Conservation (phyloP, 2,113 vertebrate species). For the Laticauda laticaudata region DNA sequence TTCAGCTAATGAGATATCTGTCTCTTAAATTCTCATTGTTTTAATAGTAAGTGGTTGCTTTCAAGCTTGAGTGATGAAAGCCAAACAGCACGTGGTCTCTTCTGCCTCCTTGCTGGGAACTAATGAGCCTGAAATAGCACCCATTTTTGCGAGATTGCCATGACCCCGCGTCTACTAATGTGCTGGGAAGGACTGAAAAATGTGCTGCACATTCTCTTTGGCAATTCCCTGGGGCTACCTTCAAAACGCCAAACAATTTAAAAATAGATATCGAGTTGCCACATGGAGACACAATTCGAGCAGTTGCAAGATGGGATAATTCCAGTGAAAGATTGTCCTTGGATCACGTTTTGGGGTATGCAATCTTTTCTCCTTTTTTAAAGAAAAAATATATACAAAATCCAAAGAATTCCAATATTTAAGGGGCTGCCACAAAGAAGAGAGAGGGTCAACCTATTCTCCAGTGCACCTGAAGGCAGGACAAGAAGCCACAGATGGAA, state of each 20-base stretch:
- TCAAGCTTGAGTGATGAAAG: slow-evolving; percentile 86
- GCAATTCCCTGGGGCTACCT: slow-evolving; percentile 63
- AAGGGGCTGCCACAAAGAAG: too few species aligned
- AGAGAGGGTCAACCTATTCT: too few species aligned
- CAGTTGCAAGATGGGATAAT: slow-evolving; percentile 56
- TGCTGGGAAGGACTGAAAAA: slow-evolving; percentile 74
- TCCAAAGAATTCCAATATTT: not conserved
- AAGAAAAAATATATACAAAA: not conserved
- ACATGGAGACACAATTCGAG: slow-evolving; percentile 61
- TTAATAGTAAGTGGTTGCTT: slow-evolving; percentile 80
- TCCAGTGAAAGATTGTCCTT: slow-evolving; percentile 61
- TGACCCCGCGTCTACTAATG: slow-evolving; percentile 79
- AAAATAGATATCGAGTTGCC: slow-evolving; percentile 75
- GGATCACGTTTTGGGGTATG: slow-evolving; percentile 19
- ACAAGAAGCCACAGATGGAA: too few species aligned
- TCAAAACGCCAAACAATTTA: slow-evolving; percentile 74
- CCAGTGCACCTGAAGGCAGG: too few species aligned
- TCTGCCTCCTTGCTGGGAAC: slow-evolving; percentile 78
- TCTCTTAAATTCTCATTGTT: slow-evolving; percentile 84
- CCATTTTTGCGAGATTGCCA: slow-evolving; percentile 74
- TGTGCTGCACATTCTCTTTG: slow-evolving; percentile 58
- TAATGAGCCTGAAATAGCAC: slow-evolving; percentile 79
- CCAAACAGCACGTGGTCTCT: slow-evolving; percentile 75
- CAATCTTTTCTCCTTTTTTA: not conserved
- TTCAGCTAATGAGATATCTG: slow-evolving; percentile 75